Base-by-base conservation (phyloP, 2,888 invertebrate species). In the Diarsia brunnea region DNA sequence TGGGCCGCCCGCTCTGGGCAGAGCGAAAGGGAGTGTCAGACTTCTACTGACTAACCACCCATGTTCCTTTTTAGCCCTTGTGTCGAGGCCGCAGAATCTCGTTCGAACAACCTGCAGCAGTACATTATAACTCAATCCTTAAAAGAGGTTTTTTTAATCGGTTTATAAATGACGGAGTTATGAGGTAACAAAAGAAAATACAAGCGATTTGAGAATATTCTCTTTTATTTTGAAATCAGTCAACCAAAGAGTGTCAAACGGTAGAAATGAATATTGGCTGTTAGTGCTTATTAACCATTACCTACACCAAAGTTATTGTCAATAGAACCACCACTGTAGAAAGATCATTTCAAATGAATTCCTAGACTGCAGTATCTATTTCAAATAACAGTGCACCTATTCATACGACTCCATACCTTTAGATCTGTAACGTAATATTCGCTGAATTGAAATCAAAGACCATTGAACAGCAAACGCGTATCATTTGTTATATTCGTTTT, bases 381-480 rank as follows among this genome's bases (percentile, higher is more conserved):
- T 55, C 55, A 55, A 49, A 12, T 14, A 38, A 81, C 81, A 81
- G 66, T 55, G 45, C 63, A 82, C 31, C 45, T 77, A 53, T 76
- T 82, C 58, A 79, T 64, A 47, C 24, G 24, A 24, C 7, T 1
- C 19, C n/a, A n/a, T 53, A 31, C 2, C 14, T 51, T 55, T 43
- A 10, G 43, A 14, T n/a, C 31, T 19, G 82, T 64, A 75, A 79
- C 38, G n/a, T 82, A 60, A 80, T 83, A 80, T 43, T 21, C 16
- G 14, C 51, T 31, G 24, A 68, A 71, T 78, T 82, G 67, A 78
- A 78, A 71, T 78, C 51, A 53, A 58, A 71, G 8, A 43, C 51
- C 53, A 53, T 80, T 71, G 80, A 78, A 21, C 43, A 43, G 77
- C 64, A 58, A 38, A 64, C 12, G 51, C 24, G 27, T 45, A 24